Percentiles rank a stretch among this genome's conserved stretches.
Conservation (phyloP, 2,888 invertebrate genomes). For the Marasmarcha lunaedactyla region DNA sequence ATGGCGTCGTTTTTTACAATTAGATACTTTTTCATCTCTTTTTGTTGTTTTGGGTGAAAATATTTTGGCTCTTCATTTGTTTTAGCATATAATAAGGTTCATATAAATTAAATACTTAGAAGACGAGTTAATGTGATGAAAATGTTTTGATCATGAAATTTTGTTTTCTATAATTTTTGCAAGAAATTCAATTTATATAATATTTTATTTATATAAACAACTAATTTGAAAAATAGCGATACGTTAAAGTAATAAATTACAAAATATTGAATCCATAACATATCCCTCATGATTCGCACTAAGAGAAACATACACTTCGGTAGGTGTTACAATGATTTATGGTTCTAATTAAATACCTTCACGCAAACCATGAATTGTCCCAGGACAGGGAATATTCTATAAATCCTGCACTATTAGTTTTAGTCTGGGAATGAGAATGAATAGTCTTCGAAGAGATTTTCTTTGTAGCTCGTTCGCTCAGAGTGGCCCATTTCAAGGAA, state of each 20-base stretch:
- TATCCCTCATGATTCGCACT: not conserved
- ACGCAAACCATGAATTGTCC: conserved; percentile 45
- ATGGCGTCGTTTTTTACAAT: conserved; percentile 43
- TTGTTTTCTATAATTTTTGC: no score
- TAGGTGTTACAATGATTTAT: conserved; percentile 40
- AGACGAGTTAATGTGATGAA: no score
- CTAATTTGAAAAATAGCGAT: no score
- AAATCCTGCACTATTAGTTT: conserved; percentile 8
- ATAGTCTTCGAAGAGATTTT: not conserved
- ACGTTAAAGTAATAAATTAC: no score
- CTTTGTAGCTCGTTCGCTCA: no score
- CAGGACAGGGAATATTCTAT: conserved; percentile 21
- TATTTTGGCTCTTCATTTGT: no score
- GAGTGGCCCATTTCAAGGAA: no score
- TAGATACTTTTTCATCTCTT: conserved; percentile 21
- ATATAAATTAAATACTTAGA: conserved; percentile 7
- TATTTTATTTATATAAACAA: no score
- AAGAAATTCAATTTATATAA: no score
- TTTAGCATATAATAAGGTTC: conserved; percentile 9
- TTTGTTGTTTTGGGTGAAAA: no score
- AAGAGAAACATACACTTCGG: not conserved
- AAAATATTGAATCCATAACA: no score
- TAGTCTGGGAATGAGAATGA: conserved; percentile 6
- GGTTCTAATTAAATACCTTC: conserved; percentile 52
- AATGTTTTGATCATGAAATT: no score